Conservation (phyloP, 1,140 invertebrate genomes). For the Drosophila equinoxialis region DNA sequence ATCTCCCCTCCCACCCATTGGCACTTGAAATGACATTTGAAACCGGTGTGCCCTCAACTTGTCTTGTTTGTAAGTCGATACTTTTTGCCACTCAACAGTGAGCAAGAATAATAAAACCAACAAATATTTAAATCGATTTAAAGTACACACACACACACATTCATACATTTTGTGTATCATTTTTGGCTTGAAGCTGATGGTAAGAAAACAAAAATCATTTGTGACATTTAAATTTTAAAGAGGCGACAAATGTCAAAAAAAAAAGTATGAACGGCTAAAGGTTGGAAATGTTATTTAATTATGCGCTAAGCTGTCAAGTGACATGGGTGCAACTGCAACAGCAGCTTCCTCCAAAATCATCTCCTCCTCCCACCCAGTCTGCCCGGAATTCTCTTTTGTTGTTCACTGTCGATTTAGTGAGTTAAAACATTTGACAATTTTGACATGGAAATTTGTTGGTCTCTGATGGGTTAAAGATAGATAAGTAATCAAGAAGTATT, state of each 20-base stretch:
- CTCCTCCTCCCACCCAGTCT: not conserved
- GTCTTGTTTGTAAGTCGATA: conserved; percentile 55
- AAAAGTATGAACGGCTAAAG: conserved; percentile 28
- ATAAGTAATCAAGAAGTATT: conserved; percentile 21
- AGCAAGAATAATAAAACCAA: conserved; percentile 2
- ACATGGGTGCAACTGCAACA: conserved; percentile 64
- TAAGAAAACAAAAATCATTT: conserved; percentile 18
- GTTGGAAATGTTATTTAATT: conserved; percentile 66
- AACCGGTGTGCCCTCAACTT: conserved; percentile 9
- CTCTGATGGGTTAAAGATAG: conserved; percentile 43
- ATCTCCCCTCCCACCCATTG: not conserved
- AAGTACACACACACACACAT: conserved; percentile 18
- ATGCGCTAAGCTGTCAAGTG: conserved; percentile 77
- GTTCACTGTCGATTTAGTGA: conserved; percentile 39
- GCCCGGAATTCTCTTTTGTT: not conserved
- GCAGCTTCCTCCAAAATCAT: not conserved
- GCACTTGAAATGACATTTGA: conserved; percentile 19
- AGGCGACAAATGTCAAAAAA: conserved; percentile 57
- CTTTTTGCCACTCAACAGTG: conserved; percentile 27
- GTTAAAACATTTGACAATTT: conserved; percentile 63
- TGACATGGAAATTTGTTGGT: conserved; percentile 64
- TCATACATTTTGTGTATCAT: conserved; percentile 47
- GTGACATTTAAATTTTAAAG: conserved; percentile 56
- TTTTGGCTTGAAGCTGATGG: conserved; percentile 13
- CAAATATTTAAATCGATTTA: conserved; percentile 54